These are phyloP conservation scores for Rhopalosiphum padi DNA, from an alignment of 1,140 invertebrate species.

Conservation along the genomic window DNA sequence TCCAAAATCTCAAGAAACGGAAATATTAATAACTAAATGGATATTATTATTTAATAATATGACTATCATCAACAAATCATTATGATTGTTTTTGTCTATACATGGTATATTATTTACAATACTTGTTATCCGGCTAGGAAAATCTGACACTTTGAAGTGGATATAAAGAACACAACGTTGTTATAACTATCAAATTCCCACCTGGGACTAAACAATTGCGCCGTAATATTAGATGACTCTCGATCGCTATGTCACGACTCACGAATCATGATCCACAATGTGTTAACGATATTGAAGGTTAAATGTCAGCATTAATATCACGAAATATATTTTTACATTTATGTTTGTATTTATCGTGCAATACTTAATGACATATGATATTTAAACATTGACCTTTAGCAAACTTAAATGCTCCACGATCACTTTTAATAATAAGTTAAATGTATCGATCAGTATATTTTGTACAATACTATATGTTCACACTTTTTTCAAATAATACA, in stretches of 20 bases:
- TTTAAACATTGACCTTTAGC: neutral
- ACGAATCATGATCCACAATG: neutral
- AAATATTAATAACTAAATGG: neutral
- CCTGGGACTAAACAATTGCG: neutral
- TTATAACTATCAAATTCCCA: neutral
- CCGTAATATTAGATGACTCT: neutral
- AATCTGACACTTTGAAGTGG: neutral
- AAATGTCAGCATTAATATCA: neutral
- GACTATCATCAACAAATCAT: neutral
- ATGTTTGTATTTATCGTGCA: neutral
- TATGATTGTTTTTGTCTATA: neutral
- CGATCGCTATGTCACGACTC: neutral
- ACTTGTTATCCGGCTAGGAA: neutral
- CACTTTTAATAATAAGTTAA: neutral
- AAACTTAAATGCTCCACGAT: neutral
- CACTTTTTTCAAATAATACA: too few relatives aligned
- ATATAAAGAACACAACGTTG: neutral
- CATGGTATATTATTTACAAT: neutral
- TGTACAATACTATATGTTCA: neutral
- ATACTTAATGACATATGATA: neutral
- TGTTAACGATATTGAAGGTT: neutral
- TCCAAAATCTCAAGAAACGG: neutral
- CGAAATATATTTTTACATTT: neutral
- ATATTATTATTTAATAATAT: neutral
- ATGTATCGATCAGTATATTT: neutral